A percentile compares a stretch with the other conserved stretches of the same genome.
Conservation (phyloP, 2,113 vertebrate species). For the Panthera tigris region DNA sequence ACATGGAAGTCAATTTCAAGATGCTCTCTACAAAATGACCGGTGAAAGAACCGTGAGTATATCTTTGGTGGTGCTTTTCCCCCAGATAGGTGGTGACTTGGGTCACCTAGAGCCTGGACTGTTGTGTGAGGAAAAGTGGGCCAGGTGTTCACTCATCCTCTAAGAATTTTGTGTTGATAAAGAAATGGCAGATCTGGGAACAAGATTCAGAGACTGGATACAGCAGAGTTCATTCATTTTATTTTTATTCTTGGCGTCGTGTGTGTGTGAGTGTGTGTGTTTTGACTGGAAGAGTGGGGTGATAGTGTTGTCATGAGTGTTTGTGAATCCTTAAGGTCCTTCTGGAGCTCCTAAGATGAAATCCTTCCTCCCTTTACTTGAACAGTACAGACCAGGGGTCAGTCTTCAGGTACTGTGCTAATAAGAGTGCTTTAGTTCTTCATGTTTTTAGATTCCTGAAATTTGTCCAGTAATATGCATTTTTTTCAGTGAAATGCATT, state of each 20-base stretch:
- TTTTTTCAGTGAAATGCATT: neutral
- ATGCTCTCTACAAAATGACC: slow-evolving; percentile 91
- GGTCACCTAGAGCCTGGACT: neutral
- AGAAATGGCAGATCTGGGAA: neutral
- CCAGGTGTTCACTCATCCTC: neutral
- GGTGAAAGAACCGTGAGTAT: slow-evolving; percentile 92
- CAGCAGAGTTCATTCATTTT: neutral
- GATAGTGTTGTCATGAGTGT: neutral
- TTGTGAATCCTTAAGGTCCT: neutral
- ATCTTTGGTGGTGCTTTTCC: neutral
- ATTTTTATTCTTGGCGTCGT: neutral
- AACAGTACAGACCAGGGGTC: neutral
- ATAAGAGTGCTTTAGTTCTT: neutral
- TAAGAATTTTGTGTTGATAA: neutral
- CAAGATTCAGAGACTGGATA: neutral
- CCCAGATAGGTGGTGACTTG: neutral
- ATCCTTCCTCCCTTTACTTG: neutral
- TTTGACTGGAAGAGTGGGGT: neutral
- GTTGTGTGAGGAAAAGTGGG: neutral
- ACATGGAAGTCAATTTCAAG: slow-evolving; percentile 92
- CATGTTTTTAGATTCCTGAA: neutral
- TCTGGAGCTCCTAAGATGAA: neutral
- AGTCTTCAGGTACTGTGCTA: neutral
- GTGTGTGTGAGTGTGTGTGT: neutral
- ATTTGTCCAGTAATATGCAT: neutral